Conservation (phyloP, 2,888 invertebrate genomes). For the Suillia variegata region DNA sequence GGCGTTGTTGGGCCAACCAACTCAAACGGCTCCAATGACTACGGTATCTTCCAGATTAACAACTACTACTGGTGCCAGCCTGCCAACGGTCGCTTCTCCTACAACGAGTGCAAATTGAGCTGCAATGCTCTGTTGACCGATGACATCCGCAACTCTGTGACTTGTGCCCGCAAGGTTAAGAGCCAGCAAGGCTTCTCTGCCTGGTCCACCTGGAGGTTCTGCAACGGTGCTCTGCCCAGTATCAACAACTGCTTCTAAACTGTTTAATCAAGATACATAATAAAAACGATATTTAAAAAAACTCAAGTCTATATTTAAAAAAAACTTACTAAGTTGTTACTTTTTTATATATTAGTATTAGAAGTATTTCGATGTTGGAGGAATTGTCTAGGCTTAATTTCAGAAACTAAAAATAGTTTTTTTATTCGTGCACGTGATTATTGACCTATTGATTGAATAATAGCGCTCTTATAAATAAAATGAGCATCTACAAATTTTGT, state of each 20-base stretch:
- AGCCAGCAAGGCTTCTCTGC: constrained; percentile 50
- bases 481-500: too few relatives aligned
- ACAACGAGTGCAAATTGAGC: constrained; percentile 43
- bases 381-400: too few relatives aligned
- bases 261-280: too few relatives aligned
- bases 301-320: too few relatives aligned
- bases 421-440: too few relatives aligned
- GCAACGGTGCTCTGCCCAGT: constrained; percentile 40
- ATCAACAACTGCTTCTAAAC: constrained; percentile 46
- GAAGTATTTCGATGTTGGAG: too few relatives aligned
- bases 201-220: constrained; percentile 50
- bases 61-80: constrained; percentile 54
- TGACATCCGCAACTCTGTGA: constrained; percentile 42
- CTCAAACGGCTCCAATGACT: constrained; percentile 60
- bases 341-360: too few relatives aligned
- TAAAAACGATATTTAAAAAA: too few relatives aligned
- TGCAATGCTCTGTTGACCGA: constrained; percentile 47
- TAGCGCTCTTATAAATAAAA: too few relatives aligned
- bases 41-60: constrained; percentile 57
- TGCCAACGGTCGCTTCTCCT: constrained; percentile 36
- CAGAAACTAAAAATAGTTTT: too few relatives aligned
- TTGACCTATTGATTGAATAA: too few relatives aligned
- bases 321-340: too few relatives aligned
- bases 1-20: constrained; percentile 60
- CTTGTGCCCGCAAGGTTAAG: constrained; percentile 44